These are phyloP conservation scores for Ridgeia piscesae DNA, from an alignment of 1,140 invertebrate species.

Conservation along the genomic window DNA sequence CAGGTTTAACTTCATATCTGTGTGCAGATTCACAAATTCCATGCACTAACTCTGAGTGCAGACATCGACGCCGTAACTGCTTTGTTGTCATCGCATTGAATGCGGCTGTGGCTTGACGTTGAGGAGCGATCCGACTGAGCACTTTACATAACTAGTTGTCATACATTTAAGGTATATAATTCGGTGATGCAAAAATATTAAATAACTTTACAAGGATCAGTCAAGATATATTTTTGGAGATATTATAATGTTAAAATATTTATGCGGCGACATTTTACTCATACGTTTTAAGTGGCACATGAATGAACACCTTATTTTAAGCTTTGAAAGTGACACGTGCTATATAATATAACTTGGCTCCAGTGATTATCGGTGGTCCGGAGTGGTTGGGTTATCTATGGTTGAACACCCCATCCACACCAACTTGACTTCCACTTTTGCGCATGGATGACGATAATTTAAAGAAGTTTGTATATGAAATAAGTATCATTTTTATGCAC, in stretches of 20 bases:
- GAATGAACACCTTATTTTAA: neutral
- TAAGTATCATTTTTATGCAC: too few relatives aligned
- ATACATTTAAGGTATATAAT: neutral
- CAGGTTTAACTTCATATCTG: too few relatives aligned
- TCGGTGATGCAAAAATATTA: neutral
- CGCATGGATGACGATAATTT: too few relatives aligned
- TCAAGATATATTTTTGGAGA: neutral
- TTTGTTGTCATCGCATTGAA: neutral
- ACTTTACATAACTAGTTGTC: neutral
- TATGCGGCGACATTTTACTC: neutral
- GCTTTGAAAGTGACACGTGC: too few relatives aligned
- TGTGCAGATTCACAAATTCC: too few relatives aligned
- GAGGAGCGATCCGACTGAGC: neutral
- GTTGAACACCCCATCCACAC: neutral
- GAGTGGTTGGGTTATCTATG: neutral
- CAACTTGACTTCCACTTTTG: neutral
- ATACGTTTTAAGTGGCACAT: neutral
- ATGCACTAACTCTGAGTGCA: neutral
- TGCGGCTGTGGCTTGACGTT: neutral
- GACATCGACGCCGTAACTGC: neutral
- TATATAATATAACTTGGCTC: neutral
- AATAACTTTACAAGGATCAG: neutral
- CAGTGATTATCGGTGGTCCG: neutral
- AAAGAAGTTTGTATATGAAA: too few relatives aligned
- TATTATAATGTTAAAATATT: neutral